Base-by-base conservation (phyloP, 2,888 invertebrate species). In the Acrocera orbiculus region DNA sequence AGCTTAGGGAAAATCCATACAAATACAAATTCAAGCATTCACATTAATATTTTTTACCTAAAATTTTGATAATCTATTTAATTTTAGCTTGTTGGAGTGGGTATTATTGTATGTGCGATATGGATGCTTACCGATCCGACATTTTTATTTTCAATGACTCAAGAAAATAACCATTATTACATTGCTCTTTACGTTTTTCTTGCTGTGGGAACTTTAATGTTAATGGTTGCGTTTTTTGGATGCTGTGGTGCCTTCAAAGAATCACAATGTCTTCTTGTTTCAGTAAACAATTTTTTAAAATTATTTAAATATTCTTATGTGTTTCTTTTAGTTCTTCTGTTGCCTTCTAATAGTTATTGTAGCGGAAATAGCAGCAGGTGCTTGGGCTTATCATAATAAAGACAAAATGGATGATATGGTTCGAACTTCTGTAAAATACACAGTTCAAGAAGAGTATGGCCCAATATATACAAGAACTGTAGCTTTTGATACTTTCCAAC, bases 161-260 rank as follows among this genome's bases (percentile, higher is more conserved):
- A 73, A 44, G 67, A 72, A 46, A 62, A 63, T 36, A 66, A 70
- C 48, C 34, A 27, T 27, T 74, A 72, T 48, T 67, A 73, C 50
- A 70, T 73, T 28, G 77, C 76, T 10, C 66, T 78, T 14, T 78
- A 77, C 49, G 68, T 83, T 34, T 65, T 85, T 39, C 64, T 86
- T 39, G 69, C 67, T 16, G 71, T 76, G 35, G 85, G 85, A 5
- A 58, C 70, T 24, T 59, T 82, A 32, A 72, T 85, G 56, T 67
- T 80, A 38, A 54, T 82, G 26, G 73, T 82, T 16, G 77, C 81
- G 11, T 76, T 82, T 56, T 66, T 86, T 28, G 87, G 86, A 35
- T 86, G 85, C 51, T 80, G 78, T 50, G 86, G 86, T 22, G 79
- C 85, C 6, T 69, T 76, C 40, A 70, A 71, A 46, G 78, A 80